Evolutionary conservation across 1,140 invertebrate genomes (phyloP), one percentile per base, ranked within the genome.

Genomic region (Cotesia chilonis): DNA sequence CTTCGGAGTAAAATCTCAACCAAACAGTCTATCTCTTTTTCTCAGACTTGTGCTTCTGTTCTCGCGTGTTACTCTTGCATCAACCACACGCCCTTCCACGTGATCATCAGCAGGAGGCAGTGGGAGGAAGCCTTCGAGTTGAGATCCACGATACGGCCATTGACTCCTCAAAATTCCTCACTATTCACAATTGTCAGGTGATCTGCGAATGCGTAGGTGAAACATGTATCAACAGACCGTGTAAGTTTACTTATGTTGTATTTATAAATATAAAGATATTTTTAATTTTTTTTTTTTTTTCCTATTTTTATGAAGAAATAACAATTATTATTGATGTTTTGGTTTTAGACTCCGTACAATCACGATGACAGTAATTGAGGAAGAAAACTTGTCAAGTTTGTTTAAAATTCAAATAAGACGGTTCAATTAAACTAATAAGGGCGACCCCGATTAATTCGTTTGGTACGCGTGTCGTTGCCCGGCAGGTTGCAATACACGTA

Each of bases 91-190:
- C 74, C 63, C 55, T 70, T 70, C 55, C 74, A 75, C 74, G 74
- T 75, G 74, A 75, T 60, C 65, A 51, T 36, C 60, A 38, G 41
- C 6, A 9, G 9, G 5, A 41, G 5, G 52, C 41, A 63, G 72
- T 70, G 72, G 72, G 72, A 74, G 72, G 72, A 74, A 74, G 68
- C 68, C 63, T 68, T 52, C 68, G 68, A 70, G 68, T 52, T 63
- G 68, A 70, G 68, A 17, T 70, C 59, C 35, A 57, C 74, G 81
- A 83, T 81, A 82, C 81, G 82, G 82, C 78, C 82, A 77, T 82
- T 82, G 80, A 83, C 81, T 81, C 76, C 72, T 75, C 72, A 78
- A 81, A 81, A 83, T 81, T 81, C 76, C 78, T 54, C 77, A 68
- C 73, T 66, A 55, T 77, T 54, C 77, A 68, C 73, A 68, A 55